Conservation (phyloP, 2,113 vertebrate species). For the Chaetops frenatus region DNA sequence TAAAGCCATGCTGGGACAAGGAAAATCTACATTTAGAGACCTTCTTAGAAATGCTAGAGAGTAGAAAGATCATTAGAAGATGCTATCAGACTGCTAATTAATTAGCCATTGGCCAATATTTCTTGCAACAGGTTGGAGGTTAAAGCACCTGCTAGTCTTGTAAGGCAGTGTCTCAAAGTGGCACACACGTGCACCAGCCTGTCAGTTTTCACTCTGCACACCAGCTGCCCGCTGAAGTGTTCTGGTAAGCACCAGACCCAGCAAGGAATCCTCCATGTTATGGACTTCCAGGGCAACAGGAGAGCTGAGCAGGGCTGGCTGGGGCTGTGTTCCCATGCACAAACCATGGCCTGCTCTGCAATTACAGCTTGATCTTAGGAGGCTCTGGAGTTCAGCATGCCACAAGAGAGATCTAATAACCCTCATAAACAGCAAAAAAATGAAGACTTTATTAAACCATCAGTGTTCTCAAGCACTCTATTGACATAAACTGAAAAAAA, state of each 20-base stretch:
- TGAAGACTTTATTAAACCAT: neutral
- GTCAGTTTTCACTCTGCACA: neutral
- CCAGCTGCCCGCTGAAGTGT: neutral
- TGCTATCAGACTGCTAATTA: neutral
- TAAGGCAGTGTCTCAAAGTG: neutral
- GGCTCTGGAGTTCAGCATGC: neutral
- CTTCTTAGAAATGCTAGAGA: neutral
- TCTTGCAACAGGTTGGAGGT: neutral
- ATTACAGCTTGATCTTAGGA: neutral
- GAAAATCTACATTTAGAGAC: neutral
- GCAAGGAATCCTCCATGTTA: neutral
- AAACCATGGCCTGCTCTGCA: neutral
- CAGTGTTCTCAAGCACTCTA: neutral
- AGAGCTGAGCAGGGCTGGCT: neutral
- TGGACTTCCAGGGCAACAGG: neutral
- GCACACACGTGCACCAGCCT: neutral
- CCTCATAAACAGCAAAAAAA: neutral
- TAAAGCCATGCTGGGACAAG: neutral
- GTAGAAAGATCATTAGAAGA: neutral
- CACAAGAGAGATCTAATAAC: neutral
- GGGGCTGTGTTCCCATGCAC: neutral
- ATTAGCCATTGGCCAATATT: neutral
- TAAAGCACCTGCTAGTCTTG: neutral
- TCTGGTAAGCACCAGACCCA: neutral
- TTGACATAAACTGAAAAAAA: neutral